Percentiles rank a stretch among this genome's conserved stretches.
phyloP scores from a whole-genome alignment of 92 coral and sea anemone species.

The Heliopora coerulea region DNA sequence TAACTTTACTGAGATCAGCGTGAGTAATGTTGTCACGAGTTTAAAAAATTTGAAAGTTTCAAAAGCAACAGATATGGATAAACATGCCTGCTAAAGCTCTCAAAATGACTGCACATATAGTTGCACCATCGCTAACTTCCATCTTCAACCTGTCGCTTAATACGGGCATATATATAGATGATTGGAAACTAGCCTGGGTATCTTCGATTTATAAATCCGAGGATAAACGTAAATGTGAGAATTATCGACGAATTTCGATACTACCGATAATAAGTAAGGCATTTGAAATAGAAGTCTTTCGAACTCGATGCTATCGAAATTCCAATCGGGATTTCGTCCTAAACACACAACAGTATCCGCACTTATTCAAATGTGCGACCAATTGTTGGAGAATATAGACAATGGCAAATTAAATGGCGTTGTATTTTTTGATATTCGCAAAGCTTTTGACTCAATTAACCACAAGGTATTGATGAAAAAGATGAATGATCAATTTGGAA shows the following conservation, averaged over 20 bases:
- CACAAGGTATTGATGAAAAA: conserved; percentile 16
- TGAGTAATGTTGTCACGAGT: conserved; percentile 1
- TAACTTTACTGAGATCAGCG: conserved; percentile 14
- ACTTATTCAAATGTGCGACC: conserved; percentile 35
- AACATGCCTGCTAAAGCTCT: conserved; percentile 26
- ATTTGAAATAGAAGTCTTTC: conserved; percentile 49
- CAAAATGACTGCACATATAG: conserved; percentile 10
- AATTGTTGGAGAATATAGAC: conserved; percentile 33
- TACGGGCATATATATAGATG: conserved; percentile 35
- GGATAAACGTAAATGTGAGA: conserved; percentile 27
- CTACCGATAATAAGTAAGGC: conserved; percentile 43
- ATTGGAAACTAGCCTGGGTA: conserved; percentile 32
- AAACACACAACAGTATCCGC: conserved; percentile 34
- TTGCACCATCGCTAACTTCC: conserved; percentile 31
- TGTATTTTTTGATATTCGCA: conserved; percentile 37
- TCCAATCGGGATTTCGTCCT: conserved; percentile 42
- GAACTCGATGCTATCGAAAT: conserved; percentile 43
- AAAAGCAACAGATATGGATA: conserved; percentile 31
- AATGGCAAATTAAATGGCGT: conserved; percentile 30
- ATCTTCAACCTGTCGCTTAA: conserved; percentile 30
- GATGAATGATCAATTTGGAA: conserved; percentile 30
- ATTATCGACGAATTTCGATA: conserved; percentile 36
- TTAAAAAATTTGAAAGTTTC: conserved; percentile 6
- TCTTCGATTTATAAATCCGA: conserved; percentile 36
- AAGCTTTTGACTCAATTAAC: conserved; percentile 41